A percentile compares a stretch with the other conserved stretches of the same genome.
Conservation (phyloP, 2,113 vertebrate species). For the Alosa alosa region DNA sequence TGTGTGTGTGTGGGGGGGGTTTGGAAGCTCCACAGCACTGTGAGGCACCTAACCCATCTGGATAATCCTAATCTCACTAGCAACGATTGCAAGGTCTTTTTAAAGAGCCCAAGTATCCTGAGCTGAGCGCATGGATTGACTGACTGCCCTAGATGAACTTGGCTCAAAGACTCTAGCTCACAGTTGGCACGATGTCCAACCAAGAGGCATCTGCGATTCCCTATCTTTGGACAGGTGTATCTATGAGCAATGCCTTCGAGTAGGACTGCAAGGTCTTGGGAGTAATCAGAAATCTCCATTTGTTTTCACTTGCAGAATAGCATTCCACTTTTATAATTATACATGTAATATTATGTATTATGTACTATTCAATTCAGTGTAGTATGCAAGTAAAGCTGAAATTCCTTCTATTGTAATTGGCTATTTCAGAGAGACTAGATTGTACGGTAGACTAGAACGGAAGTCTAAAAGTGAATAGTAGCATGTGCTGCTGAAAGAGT, state of each 20-base stretch:
- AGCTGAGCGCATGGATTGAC: background rate
- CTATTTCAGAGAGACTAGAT: background rate
- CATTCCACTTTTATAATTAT: background rate
- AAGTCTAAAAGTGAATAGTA: background rate
- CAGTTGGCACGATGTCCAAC: slow-evolving; percentile 1
- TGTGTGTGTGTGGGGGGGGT: background rate
- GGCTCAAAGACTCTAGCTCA: background rate
- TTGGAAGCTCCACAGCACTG: background rate
- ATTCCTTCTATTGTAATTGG: background rate
- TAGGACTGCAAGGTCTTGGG: background rate
- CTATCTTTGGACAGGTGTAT: background rate
- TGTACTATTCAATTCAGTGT: background rate
- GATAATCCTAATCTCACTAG: slow-evolving; percentile 51
- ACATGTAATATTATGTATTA: no score
- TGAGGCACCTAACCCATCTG: slow-evolving; percentile 19
- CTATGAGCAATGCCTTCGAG: background rate
- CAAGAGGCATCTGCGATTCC: background rate
- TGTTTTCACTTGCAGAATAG: background rate
- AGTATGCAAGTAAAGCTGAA: background rate
- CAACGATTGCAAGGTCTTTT: slow-evolving; percentile 14
- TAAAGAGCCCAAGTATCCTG: slow-evolving; percentile 33
- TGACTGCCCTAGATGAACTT: slow-evolving; percentile 30
- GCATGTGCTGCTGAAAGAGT: background rate
- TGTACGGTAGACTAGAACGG: background rate
- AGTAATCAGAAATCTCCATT: no score